Evolutionary conservation across 1,140 invertebrate species (phyloP).

Genomic region (Notospermus geniculatus): DNA sequence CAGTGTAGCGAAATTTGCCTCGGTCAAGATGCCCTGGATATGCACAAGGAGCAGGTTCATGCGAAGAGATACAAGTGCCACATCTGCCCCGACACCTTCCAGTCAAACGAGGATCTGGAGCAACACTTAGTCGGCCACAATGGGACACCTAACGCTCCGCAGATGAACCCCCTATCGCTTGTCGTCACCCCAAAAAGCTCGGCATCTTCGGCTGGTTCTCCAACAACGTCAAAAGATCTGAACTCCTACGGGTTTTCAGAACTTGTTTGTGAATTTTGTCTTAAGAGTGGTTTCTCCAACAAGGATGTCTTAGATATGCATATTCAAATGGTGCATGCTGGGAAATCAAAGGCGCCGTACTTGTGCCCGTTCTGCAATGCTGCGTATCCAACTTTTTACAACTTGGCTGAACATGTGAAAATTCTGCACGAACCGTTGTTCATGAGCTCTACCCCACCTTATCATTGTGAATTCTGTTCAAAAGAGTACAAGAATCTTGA

Average conservation of each 20-base stretch:
- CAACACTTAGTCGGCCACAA: slow-evolving; percentile 32
- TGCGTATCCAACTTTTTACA: slow-evolving; percentile 49
- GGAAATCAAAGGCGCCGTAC: slow-evolving; percentile 51
- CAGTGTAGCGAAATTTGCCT: slow-evolving; percentile 31
- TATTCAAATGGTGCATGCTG: slow-evolving; percentile 73
- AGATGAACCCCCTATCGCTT: too few relatives aligned
- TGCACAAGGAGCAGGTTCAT: slow-evolving; percentile 38
- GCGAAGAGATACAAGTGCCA: slow-evolving; percentile 37
- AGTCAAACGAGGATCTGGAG: slow-evolving; percentile 34
- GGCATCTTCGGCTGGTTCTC: too few relatives aligned
- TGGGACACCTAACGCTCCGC: too few relatives aligned
- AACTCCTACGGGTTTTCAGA: background rate
- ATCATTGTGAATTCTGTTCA: slow-evolving; percentile 8
- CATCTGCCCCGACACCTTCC: slow-evolving; percentile 37
- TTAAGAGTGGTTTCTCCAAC: slow-evolving; percentile 74
- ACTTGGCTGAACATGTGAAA: slow-evolving; percentile 51
- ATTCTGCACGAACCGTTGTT: slow-evolving; percentile 38
- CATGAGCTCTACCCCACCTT: background rate
- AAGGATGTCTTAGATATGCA: slow-evolving; percentile 82
- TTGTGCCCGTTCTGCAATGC: slow-evolving; percentile 57
- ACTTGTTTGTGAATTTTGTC: slow-evolving; percentile 67
- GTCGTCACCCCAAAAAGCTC: too few relatives aligned
- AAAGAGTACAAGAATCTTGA: slow-evolving; percentile 1
- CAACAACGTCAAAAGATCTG: background rate
- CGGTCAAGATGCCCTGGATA: slow-evolving; percentile 30